A percentile compares a stretch with the other conserved stretches of the same genome.
Evolutionary conservation across 2,888 invertebrate genomes (phyloP).

Genomic region (Dicyrtoma fusca): DNA sequence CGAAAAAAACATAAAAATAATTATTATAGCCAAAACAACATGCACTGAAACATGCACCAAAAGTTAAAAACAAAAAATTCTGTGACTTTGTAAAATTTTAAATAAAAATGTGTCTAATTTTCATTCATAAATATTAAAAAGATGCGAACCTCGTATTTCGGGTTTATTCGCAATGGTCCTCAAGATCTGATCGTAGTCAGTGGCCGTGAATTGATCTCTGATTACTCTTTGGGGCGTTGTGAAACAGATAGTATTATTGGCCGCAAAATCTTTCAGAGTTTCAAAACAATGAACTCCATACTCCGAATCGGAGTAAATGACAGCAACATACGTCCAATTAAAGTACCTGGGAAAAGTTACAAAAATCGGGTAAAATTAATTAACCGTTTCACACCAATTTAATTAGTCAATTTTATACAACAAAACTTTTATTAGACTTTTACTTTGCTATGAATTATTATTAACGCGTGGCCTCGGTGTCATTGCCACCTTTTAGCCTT

Average conservation of each 20-base stretch:
- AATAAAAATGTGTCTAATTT: too few species aligned
- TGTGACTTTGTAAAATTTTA: too few species aligned
- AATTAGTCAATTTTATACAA: too few species aligned
- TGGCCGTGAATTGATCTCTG: slow-evolving; percentile 60
- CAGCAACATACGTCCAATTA: slow-evolving; percentile 64
- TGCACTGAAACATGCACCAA: too few species aligned
- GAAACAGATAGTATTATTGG: slow-evolving; percentile 63
- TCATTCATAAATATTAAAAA: too few species aligned
- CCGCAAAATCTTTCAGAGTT: slow-evolving; percentile 61
- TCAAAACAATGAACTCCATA: slow-evolving; percentile 65
- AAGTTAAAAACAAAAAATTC: too few species aligned
- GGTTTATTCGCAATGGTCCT: slow-evolving; percentile 60
- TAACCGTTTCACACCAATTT: background rate
- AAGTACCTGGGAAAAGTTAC: slow-evolving; percentile 42
- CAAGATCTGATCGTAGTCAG: slow-evolving; percentile 62
- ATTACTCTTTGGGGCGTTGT: slow-evolving; percentile 62
- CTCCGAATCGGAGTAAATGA: slow-evolving; percentile 65
- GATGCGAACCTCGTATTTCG: slow-evolving; percentile 62
- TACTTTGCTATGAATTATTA: too few species aligned
- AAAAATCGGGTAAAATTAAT: background rate
- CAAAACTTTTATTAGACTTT: too few species aligned
- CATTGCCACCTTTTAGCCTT: too few species aligned
- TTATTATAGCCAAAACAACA: too few species aligned
- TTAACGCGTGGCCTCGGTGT: too few species aligned
- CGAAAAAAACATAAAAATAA: too few species aligned